A percentile compares a stretch with the other conserved stretches of the same genome.
These are phyloP conservation scores for Anarhynchus alexandrinus DNA, from an alignment of 2,113 vertebrate species.

Conservation along the genomic window DNA sequence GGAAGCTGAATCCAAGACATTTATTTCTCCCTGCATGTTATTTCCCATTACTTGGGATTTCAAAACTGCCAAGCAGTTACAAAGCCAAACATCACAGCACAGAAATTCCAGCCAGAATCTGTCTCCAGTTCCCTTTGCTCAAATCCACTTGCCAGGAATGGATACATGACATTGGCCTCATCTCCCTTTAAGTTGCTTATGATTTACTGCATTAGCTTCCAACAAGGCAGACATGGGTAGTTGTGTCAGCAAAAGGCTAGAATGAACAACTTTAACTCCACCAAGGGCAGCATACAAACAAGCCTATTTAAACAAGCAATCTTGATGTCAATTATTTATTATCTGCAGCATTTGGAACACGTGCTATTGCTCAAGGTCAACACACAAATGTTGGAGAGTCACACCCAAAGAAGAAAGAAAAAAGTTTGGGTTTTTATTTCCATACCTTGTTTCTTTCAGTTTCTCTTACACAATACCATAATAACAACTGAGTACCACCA, in stretches of 20 bases:
- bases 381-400: not conserved
- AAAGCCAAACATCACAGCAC: slow-evolving; percentile 5
- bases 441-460: not conserved
- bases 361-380: not conserved
- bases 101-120: not conserved
- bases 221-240: not conserved
- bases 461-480: not conserved
- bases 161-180: not conserved
- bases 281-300: not conserved
- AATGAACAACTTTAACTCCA: not conserved
- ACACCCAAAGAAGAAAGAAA: not conserved
- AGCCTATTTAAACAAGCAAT: not conserved
- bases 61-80: not conserved
- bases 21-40: not conserved
- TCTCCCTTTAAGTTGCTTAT: not conserved
- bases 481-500: not conserved
- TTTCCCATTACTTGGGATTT: not conserved
- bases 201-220: slow-evolving; percentile 10
- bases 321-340: slow-evolving; percentile 19
- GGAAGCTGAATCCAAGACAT: not conserved
- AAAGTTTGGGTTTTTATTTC: not conserved
- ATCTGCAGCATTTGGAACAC: not conserved
- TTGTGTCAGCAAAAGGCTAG: slow-evolving; percentile 1
- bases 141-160: not conserved
- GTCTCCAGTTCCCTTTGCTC: not conserved